Evolutionary conservation across 64 coral and sea anemone species (phyloP), one percentile per base, ranked within the genome.

Genomic region (Dendrophyllia cribrosa): DNA sequence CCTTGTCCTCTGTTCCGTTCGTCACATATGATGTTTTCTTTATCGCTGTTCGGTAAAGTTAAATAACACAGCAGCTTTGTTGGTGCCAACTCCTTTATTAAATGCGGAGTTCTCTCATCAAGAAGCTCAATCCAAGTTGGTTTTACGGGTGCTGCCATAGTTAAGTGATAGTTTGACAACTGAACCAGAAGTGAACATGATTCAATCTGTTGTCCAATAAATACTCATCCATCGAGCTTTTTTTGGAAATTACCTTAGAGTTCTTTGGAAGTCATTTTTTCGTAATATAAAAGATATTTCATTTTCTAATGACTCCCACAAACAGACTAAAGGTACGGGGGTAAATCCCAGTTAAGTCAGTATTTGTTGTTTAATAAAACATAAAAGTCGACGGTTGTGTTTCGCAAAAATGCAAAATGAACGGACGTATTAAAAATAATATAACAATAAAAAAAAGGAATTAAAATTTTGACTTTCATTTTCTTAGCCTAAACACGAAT

Each of bases 21-120:
- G 45, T 96, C 91, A 62, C 95, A 94, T 3, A 9, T 15, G 48
- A 96, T 96, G 19, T 91, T 13, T 17, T 96, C 82, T 75, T 94
- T 88, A 71, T 96, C 95, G 13, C 58, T 17, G 0, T 21, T 51
- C 4, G 21, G 14, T 10, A 96, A 76, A 53, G 49, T 47, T 14
- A 96, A 83, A 74, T 87, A 52, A 2, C 81, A 63, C 0, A 96
- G 22, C 26, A 96, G 43, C 0, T 96, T 92, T 0, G 85, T 88
- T 16, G 95, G 95, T 46, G 45, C 34, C 1, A 96, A 74, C 50
- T 96, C 90, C 23, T 94, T 25, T 1, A 96, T 58, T 4, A 96
- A 90, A 83, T 81, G 9, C 19, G 65, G 0, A 22, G 89, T 48
- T 58, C 95, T 58, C 50, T 69, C 66, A 12, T 82, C 22, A 21